phyloP scores from a whole-genome alignment of 1,140 invertebrate species.

The Bombus confusus region DNA sequence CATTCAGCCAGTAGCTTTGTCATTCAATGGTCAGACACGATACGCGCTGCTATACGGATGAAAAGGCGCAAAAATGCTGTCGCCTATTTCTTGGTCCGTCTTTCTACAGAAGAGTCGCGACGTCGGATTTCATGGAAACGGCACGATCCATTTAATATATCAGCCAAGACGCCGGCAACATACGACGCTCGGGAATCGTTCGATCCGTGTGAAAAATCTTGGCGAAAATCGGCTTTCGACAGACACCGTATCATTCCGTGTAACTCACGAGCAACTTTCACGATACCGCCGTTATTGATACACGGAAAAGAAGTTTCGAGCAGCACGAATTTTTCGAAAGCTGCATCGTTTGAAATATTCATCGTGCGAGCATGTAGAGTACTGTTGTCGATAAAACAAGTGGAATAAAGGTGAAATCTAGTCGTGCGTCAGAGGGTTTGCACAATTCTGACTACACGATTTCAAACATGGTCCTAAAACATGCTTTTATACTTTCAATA shows the following conservation, averaged over 20 bases:
- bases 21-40: slow-evolving; percentile 58
- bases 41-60: slow-evolving; percentile 56
- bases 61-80: slow-evolving; percentile 39
- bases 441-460: not conserved
- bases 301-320: not conserved
- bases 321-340: not conserved
- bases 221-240: slow-evolving; percentile 32
- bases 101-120: slow-evolving; percentile 53
- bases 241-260: slow-evolving; percentile 7
- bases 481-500: not conserved
- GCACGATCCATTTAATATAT: slow-evolving; percentile 69
- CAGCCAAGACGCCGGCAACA: slow-evolving; percentile 9
- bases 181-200: slow-evolving; percentile 6
- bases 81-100: not conserved
- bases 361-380: not conserved
- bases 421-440: not conserved
- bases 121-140: slow-evolving; percentile 62
- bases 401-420: not conserved
- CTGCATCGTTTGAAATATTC: not conserved
- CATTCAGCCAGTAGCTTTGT: slow-evolving; percentile 40
- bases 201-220: slow-evolving; percentile 27
- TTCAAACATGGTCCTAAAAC: not conserved
- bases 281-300: not conserved
- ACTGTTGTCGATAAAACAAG: not conserved
- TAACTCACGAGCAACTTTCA: not conserved